Percentiles rank a stretch among this genome's conserved stretches.
Evolutionary conservation across 2,888 invertebrate species (phyloP).

Genomic region (Pilophorus perplexus): DNA sequence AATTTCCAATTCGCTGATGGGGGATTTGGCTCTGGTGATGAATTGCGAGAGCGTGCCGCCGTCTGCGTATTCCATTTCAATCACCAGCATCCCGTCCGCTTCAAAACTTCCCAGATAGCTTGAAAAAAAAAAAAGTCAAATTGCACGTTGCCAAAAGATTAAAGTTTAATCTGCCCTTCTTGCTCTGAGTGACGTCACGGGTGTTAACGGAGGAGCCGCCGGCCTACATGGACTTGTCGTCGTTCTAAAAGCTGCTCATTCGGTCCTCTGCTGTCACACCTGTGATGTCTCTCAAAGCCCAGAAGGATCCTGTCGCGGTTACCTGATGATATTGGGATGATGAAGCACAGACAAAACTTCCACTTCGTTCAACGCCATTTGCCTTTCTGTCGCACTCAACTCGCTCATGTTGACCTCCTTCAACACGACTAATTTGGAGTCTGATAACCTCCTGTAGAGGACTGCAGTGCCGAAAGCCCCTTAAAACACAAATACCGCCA

Average conservation of each 20-base stretch:
- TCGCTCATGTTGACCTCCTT: slow-evolving; percentile 72
- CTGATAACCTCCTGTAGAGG: slow-evolving; percentile 62
- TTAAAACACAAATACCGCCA: slow-evolving; percentile 8
- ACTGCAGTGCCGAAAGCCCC: slow-evolving; percentile 70
- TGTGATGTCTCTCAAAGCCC: background rate
- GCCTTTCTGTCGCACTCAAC: slow-evolving; percentile 63
- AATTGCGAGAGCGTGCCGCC: slow-evolving; percentile 69
- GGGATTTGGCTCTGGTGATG: slow-evolving; percentile 56
- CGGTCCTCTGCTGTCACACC: too few species aligned
- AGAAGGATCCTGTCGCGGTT: slow-evolving; percentile 4
- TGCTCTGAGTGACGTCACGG: too few species aligned
- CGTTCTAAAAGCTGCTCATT: too few species aligned
- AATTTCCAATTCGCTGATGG: slow-evolving; percentile 63
- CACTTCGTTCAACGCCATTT: slow-evolving; percentile 68
- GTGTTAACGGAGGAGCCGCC: background rate
- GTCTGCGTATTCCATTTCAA: slow-evolving; percentile 78
- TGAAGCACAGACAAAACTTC: slow-evolving; percentile 66
- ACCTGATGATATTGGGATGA: slow-evolving; percentile 70
- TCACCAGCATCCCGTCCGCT: slow-evolving; percentile 66
- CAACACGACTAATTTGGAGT: slow-evolving; percentile 65
- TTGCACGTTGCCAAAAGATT: background rate
- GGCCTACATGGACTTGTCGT: too few species aligned
- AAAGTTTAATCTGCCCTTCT: too few species aligned
- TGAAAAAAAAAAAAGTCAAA: slow-evolving; percentile 40
- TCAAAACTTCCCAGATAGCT: slow-evolving; percentile 72